These are phyloP conservation scores for Heterotis niloticus DNA, from an alignment of 2,113 vertebrate species.

Conservation along the genomic window DNA sequence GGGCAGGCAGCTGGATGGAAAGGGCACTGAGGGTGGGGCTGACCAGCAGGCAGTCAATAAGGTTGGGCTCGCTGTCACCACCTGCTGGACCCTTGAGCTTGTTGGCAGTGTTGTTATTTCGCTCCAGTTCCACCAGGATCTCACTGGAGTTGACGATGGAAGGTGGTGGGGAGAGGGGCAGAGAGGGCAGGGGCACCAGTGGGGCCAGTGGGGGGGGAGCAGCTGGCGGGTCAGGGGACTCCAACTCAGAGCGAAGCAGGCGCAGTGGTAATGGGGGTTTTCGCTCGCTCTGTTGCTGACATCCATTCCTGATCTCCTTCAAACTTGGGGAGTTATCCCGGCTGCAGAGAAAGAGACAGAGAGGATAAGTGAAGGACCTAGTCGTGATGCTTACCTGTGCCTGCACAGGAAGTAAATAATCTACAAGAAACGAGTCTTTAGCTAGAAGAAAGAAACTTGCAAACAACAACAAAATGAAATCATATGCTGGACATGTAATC, in stretches of 20 bases:
- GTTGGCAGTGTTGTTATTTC: conserved; percentile 86
- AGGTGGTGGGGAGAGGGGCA: conserved; percentile 70
- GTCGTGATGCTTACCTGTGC: neutral
- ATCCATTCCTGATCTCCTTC: conserved; percentile 96
- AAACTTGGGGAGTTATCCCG: conserved; percentile 97
- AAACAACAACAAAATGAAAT: too few species aligned
- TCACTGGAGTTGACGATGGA: conserved; percentile 90
- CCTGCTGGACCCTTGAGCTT: conserved; percentile 74
- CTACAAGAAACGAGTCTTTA: too few species aligned
- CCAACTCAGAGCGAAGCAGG: conserved; percentile 86
- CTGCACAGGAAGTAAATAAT: neutral
- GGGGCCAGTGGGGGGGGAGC: conserved; percentile 64
- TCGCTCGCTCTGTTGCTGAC: conserved; percentile 92
- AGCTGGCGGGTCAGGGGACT: conserved; percentile 66
- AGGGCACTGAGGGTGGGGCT: conserved; percentile 89
- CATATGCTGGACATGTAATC: too few species aligned
- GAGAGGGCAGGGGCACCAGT: conserved; percentile 67
- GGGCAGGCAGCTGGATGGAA: conserved; percentile 93
- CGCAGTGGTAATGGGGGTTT: conserved; percentile 92
- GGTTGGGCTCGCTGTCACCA: conserved; percentile 91
- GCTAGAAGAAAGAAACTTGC: too few species aligned
- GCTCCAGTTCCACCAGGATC: conserved; percentile 93
- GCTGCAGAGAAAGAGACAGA: conserved; percentile 51
- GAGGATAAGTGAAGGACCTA: neutral
- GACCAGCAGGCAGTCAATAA: conserved; percentile 97